Conservation (phyloP, 2,888 invertebrate genomes). For the Euphydryas editha region DNA sequence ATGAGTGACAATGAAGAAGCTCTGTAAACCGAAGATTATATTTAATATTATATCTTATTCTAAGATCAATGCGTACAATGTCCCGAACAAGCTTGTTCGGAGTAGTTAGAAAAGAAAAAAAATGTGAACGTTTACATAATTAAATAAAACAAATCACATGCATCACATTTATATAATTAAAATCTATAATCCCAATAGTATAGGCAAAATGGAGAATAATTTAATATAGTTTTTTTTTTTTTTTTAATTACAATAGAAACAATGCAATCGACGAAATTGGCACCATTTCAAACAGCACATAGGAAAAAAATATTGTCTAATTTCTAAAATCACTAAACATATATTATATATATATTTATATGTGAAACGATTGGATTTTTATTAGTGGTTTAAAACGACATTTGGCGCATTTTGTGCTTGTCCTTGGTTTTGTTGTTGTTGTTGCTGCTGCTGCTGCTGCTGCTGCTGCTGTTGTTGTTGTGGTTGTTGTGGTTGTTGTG, state of each 20-base stretch:
- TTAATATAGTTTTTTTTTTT: constrained; percentile 8
- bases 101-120: too few relatives aligned
- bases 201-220: constrained; percentile 11
- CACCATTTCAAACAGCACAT: constrained; percentile 13
- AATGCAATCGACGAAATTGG: constrained; percentile 19
- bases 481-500: constrained; percentile 15
- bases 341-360: neutral
- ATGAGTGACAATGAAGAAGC: too few relatives aligned
- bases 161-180: constrained; percentile 23
- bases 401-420: constrained; percentile 15
- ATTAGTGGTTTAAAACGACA: constrained; percentile 4
- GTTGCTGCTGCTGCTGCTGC: constrained; percentile 8
- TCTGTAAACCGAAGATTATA: too few relatives aligned
- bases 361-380: neutral
- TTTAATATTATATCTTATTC: neutral
- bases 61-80: neutral
- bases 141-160: constrained; percentile 17
- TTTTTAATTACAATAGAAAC: constrained; percentile 41
- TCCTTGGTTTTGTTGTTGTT: constrained; percentile 19
- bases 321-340: constrained; percentile 5
- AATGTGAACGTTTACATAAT: too few relatives aligned
- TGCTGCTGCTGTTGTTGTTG: too few relatives aligned
- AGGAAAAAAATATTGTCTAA: constrained; percentile 2
- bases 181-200: constrained; percentile 31
- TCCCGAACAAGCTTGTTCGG: too few relatives aligned